Evolutionary conservation across 2,113 vertebrate species (phyloP).

Genomic region (Salvelinus sp.): DNA sequence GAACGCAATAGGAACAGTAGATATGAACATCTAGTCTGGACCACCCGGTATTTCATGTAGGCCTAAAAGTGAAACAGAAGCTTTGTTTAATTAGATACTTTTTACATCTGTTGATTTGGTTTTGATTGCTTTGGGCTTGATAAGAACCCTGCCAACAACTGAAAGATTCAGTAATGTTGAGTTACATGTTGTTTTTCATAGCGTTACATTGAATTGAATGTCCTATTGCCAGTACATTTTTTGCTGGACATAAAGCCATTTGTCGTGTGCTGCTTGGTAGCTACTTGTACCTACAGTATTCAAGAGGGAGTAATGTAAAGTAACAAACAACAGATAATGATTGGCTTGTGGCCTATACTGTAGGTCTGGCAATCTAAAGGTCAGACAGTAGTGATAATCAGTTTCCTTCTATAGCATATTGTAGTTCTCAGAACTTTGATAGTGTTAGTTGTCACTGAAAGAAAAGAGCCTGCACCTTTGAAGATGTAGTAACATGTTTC

Average conservation of each 20-base stretch:
- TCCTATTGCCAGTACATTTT: too few species aligned
- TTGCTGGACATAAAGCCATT: too few species aligned
- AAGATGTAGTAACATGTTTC: slow-evolving; percentile 43
- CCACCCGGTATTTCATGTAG: neutral
- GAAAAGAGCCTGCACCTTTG: slow-evolving; percentile 47
- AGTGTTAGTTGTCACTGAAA: neutral
- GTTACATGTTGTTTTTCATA: too few species aligned
- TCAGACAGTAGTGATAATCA: neutral
- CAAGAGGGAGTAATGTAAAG: neutral
- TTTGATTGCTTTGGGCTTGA: too few species aligned
- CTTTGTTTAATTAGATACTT: too few species aligned
- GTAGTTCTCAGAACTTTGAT: slow-evolving; percentile 27
- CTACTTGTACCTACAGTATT: neutral
- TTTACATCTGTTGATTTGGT: too few species aligned
- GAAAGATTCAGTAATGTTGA: too few species aligned
- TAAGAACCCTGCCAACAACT: too few species aligned
- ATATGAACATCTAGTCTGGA: slow-evolving; percentile 11
- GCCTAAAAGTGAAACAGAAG: neutral
- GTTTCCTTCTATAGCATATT: slow-evolving; percentile 24
- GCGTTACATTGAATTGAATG: too few species aligned
- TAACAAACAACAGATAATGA: neutral
- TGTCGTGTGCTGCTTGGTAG: too few species aligned
- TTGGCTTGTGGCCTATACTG: neutral
- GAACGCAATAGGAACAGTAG: slow-evolving; percentile 12
- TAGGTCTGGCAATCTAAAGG: neutral